Base-by-base conservation (phyloP, 2,888 invertebrate species). In the Rhamphomyia laevipes region DNA sequence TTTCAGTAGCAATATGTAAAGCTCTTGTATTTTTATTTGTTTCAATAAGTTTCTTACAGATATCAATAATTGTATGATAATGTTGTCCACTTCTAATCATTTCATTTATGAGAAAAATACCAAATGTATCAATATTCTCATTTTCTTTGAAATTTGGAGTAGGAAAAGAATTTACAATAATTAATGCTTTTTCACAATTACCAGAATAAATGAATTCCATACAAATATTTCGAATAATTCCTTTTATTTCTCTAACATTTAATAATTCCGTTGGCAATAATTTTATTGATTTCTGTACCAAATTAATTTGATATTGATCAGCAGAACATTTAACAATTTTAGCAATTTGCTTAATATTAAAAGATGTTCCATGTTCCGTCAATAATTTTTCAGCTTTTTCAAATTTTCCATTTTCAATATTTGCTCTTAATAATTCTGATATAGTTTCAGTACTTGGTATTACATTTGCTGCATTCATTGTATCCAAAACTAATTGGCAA, bases 391-490 rank as follows among this genome's bases (percentile, higher is more conserved):
- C 47, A 0, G 63, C 65, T 21, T 64, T 63, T 12, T 62, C 58
- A 3, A 60, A 43, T 47, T 74, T 64, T 4, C 70, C 72, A 48
- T 74, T 74, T 60, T 68, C 74, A 4, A 75, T 73, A 27, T 76
- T 67, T 0, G 75, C 76, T 47, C 71, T 67, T 1, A 76, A 67
- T 33, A 77, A 61, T 6, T 75, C 70, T 0, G 73, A 70, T 51
- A 74, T 73, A 0, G 79, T 80, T 33, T 73, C 72, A 4, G 66
- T 52, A 16, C 74, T 73, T 3, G 67, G 64, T 0, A 67, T 56
- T 2, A 82, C 59, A 47, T 76, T 74, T 0, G 77, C 70, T 0
- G 77, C 73, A 44, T 66, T 71, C 80, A 83, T 81, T 63, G 76
- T 77, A 35, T 70, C 68, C 6, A 78, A 57, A 1, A 79, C 73